These are phyloP conservation scores for Drosophila insularis DNA, from an alignment of 1,140 invertebrate species.

Conservation along the genomic window DNA sequence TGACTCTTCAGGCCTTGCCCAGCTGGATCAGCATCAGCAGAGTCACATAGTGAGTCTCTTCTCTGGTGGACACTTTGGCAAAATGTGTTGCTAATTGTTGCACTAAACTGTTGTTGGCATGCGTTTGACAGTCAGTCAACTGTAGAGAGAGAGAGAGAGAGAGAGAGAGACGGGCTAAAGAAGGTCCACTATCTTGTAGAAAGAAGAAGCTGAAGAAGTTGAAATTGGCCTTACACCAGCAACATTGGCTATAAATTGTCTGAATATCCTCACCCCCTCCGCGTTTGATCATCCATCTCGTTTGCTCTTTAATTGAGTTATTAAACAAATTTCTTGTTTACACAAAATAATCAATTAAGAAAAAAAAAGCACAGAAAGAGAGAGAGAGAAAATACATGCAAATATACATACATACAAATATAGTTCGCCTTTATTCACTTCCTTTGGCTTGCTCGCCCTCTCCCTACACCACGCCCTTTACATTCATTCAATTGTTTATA, in stretches of 20 bases:
- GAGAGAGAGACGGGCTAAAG: too few species aligned
- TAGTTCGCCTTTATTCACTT: neutral
- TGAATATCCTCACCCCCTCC: neutral
- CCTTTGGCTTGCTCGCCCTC: neutral
- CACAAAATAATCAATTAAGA: conserved; percentile 43
- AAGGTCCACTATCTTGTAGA: too few species aligned
- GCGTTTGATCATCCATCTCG: conserved; percentile 10
- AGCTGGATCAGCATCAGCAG: neutral
- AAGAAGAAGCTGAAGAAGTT: neutral
- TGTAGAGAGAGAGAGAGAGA: conserved; percentile 15
- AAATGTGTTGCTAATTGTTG: conserved; percentile 78
- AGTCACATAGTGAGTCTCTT: neutral
- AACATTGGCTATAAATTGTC: conserved; percentile 2
- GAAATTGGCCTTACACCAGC: conserved; percentile 25
- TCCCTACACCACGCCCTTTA: neutral
- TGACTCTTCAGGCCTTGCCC: neutral
- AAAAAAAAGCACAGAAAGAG: neutral
- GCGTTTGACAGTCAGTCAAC: conserved; percentile 73
- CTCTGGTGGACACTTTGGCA: conserved; percentile 58
- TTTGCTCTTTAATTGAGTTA: conserved; percentile 60
- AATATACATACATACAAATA: conserved; percentile 8
- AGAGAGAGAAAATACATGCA: conserved; percentile 20
- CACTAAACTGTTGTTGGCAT: conserved; percentile 80
- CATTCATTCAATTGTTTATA: neutral
- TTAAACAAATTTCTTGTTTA: conserved; percentile 72